Evolutionary conservation across 2,113 vertebrate species (phyloP).

Genomic region (Cervus canadensis): DNA sequence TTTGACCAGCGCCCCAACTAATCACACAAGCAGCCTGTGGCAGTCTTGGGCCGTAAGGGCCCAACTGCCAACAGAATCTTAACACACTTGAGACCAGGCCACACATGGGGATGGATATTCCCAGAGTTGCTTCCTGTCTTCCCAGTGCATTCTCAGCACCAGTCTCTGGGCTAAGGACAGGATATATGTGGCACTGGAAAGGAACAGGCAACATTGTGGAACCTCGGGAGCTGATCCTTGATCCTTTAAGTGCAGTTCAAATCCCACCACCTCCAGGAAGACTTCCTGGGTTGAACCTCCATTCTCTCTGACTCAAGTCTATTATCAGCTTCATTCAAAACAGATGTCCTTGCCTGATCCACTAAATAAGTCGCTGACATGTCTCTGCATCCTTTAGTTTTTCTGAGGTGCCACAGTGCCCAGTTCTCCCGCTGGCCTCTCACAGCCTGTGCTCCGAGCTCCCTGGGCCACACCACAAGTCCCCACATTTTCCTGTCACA

Average conservation of each 20-base stretch:
- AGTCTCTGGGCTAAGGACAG: background rate
- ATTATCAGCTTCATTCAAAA: background rate
- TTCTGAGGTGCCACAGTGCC: background rate
- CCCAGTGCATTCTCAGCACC: background rate
- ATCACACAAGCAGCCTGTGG: background rate
- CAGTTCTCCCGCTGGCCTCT: background rate
- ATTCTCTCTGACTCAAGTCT: background rate
- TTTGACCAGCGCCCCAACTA: background rate
- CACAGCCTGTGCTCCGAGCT: background rate
- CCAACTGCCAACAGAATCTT: background rate
- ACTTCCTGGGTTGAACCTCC: background rate
- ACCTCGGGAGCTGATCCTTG: background rate
- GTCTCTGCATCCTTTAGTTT: background rate
- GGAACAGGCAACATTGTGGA: background rate
- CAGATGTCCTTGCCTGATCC: background rate
- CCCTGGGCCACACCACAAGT: background rate
- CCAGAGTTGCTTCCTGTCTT: background rate
- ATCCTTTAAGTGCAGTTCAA: background rate
- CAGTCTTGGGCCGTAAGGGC: background rate
- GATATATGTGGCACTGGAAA: background rate
- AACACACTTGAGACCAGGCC: background rate
- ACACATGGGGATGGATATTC: background rate
- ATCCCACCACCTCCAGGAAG: conserved; percentile 1
- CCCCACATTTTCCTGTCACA: background rate
- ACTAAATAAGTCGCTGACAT: background rate